Percentiles rank a stretch among this genome's conserved stretches.
Conservation (phyloP, 2,113 vertebrate species). For the Albula goreensis region DNA sequence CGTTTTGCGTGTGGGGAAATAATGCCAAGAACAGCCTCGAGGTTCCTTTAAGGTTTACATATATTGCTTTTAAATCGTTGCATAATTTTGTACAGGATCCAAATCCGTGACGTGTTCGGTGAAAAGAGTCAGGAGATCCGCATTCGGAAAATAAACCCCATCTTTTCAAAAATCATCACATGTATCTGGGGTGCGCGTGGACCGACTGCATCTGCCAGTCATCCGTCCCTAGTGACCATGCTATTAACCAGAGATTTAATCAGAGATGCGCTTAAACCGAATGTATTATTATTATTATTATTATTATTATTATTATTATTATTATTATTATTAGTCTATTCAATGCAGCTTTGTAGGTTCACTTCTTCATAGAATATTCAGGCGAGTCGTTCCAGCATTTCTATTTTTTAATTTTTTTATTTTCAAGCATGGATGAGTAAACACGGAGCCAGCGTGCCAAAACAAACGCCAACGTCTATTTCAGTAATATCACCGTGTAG, state of each 20-base stretch:
- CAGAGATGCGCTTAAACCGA: conserved; percentile 24
- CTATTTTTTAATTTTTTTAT: not conserved
- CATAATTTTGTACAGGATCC: conserved; percentile 54
- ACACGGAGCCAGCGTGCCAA: conserved; percentile 20
- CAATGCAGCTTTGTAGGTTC: not conserved
- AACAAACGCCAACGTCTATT: conserved; percentile 9
- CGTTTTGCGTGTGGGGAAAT: conserved; percentile 44
- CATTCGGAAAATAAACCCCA: conserved; percentile 59
- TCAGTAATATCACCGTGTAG: conserved; percentile 30
- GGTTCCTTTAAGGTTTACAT: conserved; percentile 56
- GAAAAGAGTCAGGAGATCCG: conserved; percentile 48
- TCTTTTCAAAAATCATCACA: conserved; percentile 43
- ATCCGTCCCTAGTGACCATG: conserved; percentile 27
- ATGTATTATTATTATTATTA: conserved; percentile 40
- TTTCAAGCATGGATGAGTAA: not conserved
- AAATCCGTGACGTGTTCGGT: conserved; percentile 39
- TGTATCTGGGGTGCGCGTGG: conserved; percentile 62
- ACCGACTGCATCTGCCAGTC: conserved; percentile 54
- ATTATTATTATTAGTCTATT: conserved; percentile 35
- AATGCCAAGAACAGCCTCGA: conserved; percentile 27
- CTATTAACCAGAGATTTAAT: conserved; percentile 30
- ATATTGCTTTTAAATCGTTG: conserved; percentile 52
- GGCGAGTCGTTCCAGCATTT: conserved; percentile 8
- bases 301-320: conserved; percentile 52
- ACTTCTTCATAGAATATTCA: not conserved